Conservation (phyloP, 2,888 invertebrate species). For the Caenorhabditis afra region DNA sequence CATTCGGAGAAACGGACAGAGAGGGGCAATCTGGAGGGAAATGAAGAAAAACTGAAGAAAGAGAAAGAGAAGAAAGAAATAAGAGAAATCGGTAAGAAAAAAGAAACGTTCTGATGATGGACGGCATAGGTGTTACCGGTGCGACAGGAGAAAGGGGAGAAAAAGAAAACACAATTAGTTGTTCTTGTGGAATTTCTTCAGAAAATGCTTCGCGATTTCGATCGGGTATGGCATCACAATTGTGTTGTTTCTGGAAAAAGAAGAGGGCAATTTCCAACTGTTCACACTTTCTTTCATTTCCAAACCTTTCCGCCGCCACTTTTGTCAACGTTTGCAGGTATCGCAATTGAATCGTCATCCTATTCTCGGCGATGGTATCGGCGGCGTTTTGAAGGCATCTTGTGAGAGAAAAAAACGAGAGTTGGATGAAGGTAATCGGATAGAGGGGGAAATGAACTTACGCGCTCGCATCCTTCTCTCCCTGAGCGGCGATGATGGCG, state of each 20-base stretch:
- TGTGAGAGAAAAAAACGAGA: constrained; percentile 6
- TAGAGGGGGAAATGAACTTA: constrained; percentile 44
- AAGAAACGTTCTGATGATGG: constrained; percentile 38
- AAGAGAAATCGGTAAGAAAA: background rate
- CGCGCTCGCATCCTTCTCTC: constrained; percentile 76
- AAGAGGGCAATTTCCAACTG: background rate
- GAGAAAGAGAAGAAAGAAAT: background rate
- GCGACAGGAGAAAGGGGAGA: constrained; percentile 37
- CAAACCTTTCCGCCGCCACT: constrained; percentile 69
- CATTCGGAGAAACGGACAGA: background rate
- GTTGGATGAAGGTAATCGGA: background rate
- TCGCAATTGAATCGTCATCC: constrained; percentile 93
- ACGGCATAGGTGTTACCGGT: constrained; percentile 34
- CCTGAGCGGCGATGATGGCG: constrained; percentile 78
- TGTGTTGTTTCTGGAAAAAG: constrained; percentile 68
- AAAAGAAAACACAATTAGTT: constrained; percentile 15
- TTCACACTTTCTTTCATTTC: background rate
- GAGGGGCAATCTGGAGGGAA: too few species aligned
- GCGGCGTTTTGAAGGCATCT: constrained; percentile 89
- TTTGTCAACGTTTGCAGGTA: constrained; percentile 84
- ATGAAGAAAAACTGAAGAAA: background rate
- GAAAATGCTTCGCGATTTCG: constrained; percentile 70
- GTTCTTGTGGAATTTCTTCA: constrained; percentile 59
- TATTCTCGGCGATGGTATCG: constrained; percentile 93
- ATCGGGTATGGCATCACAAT: constrained; percentile 77